Evolutionary conservation across 2,113 vertebrate species (phyloP), one percentile per base, ranked within the genome.

Genomic region (Myotis lucifugus): DNA sequence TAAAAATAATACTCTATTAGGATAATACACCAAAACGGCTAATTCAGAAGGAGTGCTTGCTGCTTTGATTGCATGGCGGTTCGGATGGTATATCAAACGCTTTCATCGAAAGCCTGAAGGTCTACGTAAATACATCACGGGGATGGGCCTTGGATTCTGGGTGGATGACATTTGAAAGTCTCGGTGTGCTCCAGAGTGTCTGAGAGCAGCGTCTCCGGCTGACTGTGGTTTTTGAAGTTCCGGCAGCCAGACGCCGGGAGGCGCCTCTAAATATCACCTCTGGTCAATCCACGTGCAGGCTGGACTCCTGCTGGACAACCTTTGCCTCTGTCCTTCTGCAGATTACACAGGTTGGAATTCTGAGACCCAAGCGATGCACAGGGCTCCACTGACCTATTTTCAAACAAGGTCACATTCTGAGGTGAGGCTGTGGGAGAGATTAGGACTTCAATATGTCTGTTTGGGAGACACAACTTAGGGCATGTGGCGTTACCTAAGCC

Each of bases 1-100:
- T 96, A 94, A 96, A 96, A 95, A 96, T 94, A 91, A 96, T 93
- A 32, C 97, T 86, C 95, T 95, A 89, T 96, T 92, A 96, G 88
- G 96, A 70, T 95, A 93, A 95, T 89, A 78, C 95, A 93, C 84
- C 64, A 54, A 93, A 84, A 91, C 34, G 95, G 78, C 94, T 95
- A 40, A 94, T 94, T 95, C 94, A 88, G 92, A 85, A 70, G 6
- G 78, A 70, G 73, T 77, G 77, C 79, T 77, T 91, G 90, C 92
- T 48, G 69, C 94, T 76, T 64, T 73, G 93, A 91, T 86, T 77
- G 34, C 87, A 2, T 4, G 5, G 2, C 0, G 0, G 78, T 19
- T 70, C 11, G 34, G 14, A 34, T 3, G 23, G 70, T 29, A n/a
- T 37, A 50, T 23, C 66, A 46, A 21, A 29, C 0, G 1, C 94